Evolutionary conservation across 2,797 vertebrate genomes (phyloP), one percentile per base, ranked within the genome.

Genomic region (Squalus acanthias): DNA sequence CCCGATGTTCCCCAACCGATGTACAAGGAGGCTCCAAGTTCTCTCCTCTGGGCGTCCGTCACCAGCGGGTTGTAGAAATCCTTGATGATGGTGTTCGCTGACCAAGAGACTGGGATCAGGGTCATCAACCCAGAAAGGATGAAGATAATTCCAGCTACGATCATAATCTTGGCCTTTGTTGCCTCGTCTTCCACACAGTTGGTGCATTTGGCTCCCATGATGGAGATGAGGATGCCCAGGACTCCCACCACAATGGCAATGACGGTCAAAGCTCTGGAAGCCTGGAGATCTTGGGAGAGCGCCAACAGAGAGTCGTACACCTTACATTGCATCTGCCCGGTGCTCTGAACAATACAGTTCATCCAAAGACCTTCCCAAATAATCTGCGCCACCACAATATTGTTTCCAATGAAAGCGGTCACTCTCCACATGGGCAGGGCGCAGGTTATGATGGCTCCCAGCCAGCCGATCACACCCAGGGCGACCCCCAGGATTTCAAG

Each of bases 171-270:
- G 96, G 99, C 98, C 96, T 99, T 99, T 97, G 98, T 97, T 0
- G 98, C 97, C 96, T 99, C 99, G 0, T 99, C 99, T 53, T 99
- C 98, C 0, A 99, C 98, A 97, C 99, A 99, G 97, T 98, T 98
- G 96, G 99, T 99, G 97, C 99, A 99, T 97, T 99, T 99, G 65
- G 99, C 99, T 0, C 99, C 99, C 63, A 98, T 98, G 6, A 99
- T 98, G 97, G 98, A 98, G n/a, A 99, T 97, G 57, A 99, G 97
- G 82, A 99, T 97, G 9, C 98, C 99, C 8, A 99, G 96, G 60
- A 98, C 97, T 0, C 98, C 98, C 74, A 99, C 82, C 95, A 99
- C 97, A 96, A 99, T 98, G 97, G 99, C 98, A 82, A 99, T 98
- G 87, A 99, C 97, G 1, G 98, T 98, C 96, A 99, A 97, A 57